These are phyloP conservation scores for Chironomus riparius DNA, from an alignment of 2,888 invertebrate species.

Conservation along the genomic window DNA sequence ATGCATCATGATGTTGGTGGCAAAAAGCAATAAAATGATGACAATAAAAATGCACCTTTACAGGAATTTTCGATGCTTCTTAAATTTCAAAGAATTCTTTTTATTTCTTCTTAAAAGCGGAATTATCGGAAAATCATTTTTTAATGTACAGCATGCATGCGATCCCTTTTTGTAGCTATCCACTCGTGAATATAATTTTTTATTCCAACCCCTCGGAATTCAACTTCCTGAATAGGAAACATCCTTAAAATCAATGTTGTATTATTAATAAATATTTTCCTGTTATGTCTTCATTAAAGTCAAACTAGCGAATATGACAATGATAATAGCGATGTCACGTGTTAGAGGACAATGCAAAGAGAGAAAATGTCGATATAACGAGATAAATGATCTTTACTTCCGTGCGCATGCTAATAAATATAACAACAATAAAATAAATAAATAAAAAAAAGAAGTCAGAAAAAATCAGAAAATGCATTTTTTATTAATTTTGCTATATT, in stretches of 20 bases:
- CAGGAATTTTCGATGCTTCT: neutral
- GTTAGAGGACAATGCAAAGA: neutral
- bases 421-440: too few species aligned
- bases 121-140: too few species aligned
- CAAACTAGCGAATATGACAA: neutral
- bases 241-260: neutral
- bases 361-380: constrained; percentile 13
- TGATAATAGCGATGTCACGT: constrained; percentile 8
- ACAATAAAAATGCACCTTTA: constrained; percentile 27
- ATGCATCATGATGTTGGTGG: constrained; percentile 18
- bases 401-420: neutral
- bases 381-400: constrained; percentile 27
- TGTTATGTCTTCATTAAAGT: constrained; percentile 1
- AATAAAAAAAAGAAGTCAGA: too few species aligned
- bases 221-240: too few species aligned
- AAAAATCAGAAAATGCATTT: neutral
- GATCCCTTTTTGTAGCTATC: too few species aligned
- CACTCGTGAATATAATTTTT: too few species aligned
- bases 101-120: too few species aligned
- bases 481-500: neutral
- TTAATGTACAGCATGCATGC: too few species aligned
- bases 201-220: neutral
- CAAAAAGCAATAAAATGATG: constrained; percentile 23
- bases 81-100: neutral
- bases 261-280: neutral